phyloP scores from a whole-genome alignment of 2,113 vertebrate species.

The Epinephelus cyanopodus region DNA sequence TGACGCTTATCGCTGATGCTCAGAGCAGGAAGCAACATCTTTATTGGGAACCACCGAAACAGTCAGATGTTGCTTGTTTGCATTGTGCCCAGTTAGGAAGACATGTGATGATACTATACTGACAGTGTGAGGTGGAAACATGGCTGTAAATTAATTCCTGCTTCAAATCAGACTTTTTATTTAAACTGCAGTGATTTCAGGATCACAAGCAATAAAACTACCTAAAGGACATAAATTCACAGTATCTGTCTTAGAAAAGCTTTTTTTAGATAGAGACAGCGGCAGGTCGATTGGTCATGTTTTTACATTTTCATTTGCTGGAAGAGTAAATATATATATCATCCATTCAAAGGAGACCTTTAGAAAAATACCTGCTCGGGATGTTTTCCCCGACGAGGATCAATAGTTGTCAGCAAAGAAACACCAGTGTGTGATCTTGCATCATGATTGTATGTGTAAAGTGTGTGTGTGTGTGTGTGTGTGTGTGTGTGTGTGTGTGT shows the following conservation, averaged over 20 bases:
- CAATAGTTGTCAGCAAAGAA: constrained; percentile 23
- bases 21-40: no score
- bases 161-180: neutral
- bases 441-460: neutral
- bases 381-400: constrained; percentile 14
- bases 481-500: neutral
- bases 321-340: neutral
- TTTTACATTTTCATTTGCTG: neutral
- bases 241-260: neutral
- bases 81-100: no score
- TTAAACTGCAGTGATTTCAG: neutral
- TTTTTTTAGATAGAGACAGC: no score
- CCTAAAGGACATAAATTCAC: neutral
- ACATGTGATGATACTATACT: no score
- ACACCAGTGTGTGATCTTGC: constrained; percentile 16
- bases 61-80: no score
- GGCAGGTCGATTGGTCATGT: neutral
- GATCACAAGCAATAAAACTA: neutral
- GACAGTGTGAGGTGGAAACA: no score
- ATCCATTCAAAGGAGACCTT: constrained; percentile 3
- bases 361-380: constrained; percentile 2
- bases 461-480: neutral
- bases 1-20: no score
- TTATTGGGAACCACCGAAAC: no score
- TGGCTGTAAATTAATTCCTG: no score